Conservation (phyloP, 2,113 vertebrate genomes). For the Podilymbus podiceps region DNA sequence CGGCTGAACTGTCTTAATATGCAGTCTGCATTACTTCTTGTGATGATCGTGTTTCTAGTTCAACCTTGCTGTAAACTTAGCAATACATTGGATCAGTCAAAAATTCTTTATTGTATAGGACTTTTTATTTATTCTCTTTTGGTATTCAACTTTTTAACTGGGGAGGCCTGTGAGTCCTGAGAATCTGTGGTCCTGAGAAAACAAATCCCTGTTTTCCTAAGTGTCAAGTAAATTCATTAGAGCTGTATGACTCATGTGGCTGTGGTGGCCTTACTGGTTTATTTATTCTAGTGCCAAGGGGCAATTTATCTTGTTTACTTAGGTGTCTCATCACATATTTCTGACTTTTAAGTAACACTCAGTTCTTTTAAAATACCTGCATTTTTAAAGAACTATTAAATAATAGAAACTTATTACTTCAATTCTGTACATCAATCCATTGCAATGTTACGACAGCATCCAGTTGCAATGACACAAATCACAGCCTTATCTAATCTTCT, state of each 20-base stretch:
- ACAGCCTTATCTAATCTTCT: not conserved
- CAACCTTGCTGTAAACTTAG: not conserved
- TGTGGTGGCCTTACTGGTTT: conserved; percentile 37
- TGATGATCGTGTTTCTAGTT: not conserved
- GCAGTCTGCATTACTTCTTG: not conserved
- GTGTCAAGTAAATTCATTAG: conserved; percentile 57
- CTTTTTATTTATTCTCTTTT: not conserved
- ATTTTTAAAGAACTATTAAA: not conserved
- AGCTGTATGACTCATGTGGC: conserved; percentile 50
- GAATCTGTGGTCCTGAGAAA: conserved; percentile 46
- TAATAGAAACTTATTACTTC: not conserved
- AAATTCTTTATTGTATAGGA: not conserved
- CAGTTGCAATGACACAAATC: not conserved
- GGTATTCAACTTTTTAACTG: conserved; percentile 6
- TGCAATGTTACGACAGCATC: not conserved
- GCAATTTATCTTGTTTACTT: conserved; percentile 34
- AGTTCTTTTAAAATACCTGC: not conserved
- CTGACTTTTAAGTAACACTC: not conserved
- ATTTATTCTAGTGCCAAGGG: conserved; percentile 18
- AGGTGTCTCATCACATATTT: not conserved
- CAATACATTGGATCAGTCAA: not conserved
- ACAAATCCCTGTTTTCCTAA: conserved; percentile 7
- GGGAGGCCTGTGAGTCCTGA: not conserved
- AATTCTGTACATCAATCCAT: not conserved
- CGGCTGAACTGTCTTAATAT: not conserved